Conservation (phyloP, 2,113 vertebrate genomes). For the Alces alces region DNA sequence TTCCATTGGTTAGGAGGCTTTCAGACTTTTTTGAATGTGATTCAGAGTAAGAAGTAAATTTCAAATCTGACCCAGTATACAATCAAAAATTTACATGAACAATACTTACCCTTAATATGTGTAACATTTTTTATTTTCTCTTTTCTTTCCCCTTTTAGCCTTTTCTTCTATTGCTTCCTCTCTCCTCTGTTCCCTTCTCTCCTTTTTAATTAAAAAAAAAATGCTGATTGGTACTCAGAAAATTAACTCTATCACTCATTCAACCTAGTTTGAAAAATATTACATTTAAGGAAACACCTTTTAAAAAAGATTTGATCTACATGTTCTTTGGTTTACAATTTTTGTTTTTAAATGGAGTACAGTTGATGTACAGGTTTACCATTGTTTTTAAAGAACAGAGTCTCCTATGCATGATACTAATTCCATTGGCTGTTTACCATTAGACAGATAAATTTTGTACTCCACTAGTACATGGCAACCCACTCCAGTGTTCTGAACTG, state of each 20-base stretch:
- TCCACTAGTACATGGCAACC: not conserved
- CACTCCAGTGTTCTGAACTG: not conserved
- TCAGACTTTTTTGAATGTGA: not conserved
- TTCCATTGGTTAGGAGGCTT: not conserved
- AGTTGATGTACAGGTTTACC: not conserved
- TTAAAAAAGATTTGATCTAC: not conserved
- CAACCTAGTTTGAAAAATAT: slow-evolving; percentile 4
- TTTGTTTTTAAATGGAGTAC: not conserved
- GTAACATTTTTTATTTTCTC: not conserved
- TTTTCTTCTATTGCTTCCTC: not conserved
- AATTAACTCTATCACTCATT: slow-evolving; percentile 13
- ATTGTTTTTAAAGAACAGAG: not conserved
- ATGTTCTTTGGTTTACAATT: not conserved
- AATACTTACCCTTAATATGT: not conserved
- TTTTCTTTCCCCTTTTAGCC: not conserved
- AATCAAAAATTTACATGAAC: not conserved
- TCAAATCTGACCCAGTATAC: not conserved
- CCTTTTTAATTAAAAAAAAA: not conserved
- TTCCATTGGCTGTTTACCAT: slow-evolving; percentile 15
- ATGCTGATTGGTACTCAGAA: not conserved
- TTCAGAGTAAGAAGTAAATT: not conserved
- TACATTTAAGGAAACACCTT: not conserved
- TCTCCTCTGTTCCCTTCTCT: not conserved
- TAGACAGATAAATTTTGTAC: slow-evolving; percentile 9
- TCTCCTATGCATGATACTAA: not conserved